phyloP scores from a whole-genome alignment of 2,113 vertebrate genomes.

The Callopanchax toddi region DNA sequence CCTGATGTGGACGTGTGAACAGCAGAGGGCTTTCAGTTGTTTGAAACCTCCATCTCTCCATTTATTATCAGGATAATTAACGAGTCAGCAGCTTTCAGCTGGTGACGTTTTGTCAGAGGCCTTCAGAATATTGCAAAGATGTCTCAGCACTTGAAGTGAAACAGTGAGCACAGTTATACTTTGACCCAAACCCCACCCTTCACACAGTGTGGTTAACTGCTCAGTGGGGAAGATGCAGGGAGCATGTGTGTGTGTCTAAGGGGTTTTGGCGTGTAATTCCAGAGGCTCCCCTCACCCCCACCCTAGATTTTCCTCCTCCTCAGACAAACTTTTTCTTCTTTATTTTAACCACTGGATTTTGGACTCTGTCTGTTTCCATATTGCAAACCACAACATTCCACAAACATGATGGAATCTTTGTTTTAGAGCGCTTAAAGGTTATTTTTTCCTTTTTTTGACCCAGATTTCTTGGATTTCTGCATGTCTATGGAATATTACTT shows the following conservation, averaged over 20 bases:
- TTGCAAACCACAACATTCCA: constrained; percentile 81
- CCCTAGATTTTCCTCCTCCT: constrained; percentile 70
- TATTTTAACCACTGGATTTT: constrained; percentile 79
- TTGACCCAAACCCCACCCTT: constrained; percentile 65
- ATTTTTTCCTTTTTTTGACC: constrained; percentile 71
- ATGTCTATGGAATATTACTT: constrained; percentile 66
- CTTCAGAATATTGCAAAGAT: constrained; percentile 52
- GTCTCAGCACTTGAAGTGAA: constrained; percentile 52
- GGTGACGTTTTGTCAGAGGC: constrained; percentile 37
- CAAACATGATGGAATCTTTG: constrained; percentile 85
- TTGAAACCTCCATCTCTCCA: constrained; percentile 29
- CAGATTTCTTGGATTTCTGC: constrained; percentile 66
- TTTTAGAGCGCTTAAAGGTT: constrained; percentile 69
- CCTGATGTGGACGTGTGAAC: constrained; percentile 26
- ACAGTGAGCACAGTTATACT: constrained; percentile 59
- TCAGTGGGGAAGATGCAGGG: constrained; percentile 60
- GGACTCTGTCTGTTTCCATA: constrained; percentile 80
- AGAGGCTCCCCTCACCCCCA: constrained; percentile 73
- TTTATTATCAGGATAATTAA: constrained; percentile 34
- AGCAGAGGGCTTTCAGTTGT: constrained; percentile 29
- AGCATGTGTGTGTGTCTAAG: constrained; percentile 37
- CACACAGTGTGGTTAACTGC: constrained; percentile 70
- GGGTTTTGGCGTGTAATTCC: constrained; percentile 73
- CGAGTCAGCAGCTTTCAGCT: constrained; percentile 11
- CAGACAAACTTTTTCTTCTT: constrained; percentile 75